These are phyloP conservation scores for Megalonaias nervosa DNA, from an alignment of 1,140 invertebrate species.

Conservation along the genomic window DNA sequence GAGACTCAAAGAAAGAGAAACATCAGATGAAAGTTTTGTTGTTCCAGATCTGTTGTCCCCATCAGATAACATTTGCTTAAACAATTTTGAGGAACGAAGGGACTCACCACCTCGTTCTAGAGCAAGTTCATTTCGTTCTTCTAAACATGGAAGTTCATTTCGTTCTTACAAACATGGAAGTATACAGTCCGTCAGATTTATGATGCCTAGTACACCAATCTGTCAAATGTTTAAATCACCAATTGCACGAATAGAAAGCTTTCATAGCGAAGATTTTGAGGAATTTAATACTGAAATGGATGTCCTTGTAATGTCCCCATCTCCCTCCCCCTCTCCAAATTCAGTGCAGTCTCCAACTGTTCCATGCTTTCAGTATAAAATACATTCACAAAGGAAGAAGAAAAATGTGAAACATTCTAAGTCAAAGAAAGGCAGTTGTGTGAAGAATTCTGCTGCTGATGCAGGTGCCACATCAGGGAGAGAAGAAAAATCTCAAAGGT, in stretches of 20 bases:
- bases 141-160: slow-evolving; percentile 15
- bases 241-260: slow-evolving; percentile 67
- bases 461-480: no score
- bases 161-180: slow-evolving; percentile 25
- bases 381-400: slow-evolving; percentile 55
- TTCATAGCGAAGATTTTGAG: slow-evolving; percentile 68
- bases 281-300: slow-evolving; percentile 51
- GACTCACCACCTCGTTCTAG: slow-evolving; percentile 24
- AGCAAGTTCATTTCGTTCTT: slow-evolving; percentile 15
- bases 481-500: no score
- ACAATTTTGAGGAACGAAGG: slow-evolving; percentile 4
- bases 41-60: slow-evolving; percentile 35
- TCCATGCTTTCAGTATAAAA: slow-evolving; percentile 65
- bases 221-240: slow-evolving; percentile 61
- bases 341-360: slow-evolving; percentile 61
- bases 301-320: slow-evolving; percentile 42
- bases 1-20: slow-evolving; percentile 32
- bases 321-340: slow-evolving; percentile 48
- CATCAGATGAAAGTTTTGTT: slow-evolving; percentile 36
- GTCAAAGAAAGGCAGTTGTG: no score
- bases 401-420: slow-evolving; percentile 23
- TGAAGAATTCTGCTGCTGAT: no score
- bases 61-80: background rate
- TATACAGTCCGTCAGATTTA: slow-evolving; percentile 33
- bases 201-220: slow-evolving; percentile 60